Evolutionary conservation across 1,140 invertebrate genomes (phyloP), one percentile per base, ranked within the genome.

Genomic region (Drosophila kepulauana): DNA sequence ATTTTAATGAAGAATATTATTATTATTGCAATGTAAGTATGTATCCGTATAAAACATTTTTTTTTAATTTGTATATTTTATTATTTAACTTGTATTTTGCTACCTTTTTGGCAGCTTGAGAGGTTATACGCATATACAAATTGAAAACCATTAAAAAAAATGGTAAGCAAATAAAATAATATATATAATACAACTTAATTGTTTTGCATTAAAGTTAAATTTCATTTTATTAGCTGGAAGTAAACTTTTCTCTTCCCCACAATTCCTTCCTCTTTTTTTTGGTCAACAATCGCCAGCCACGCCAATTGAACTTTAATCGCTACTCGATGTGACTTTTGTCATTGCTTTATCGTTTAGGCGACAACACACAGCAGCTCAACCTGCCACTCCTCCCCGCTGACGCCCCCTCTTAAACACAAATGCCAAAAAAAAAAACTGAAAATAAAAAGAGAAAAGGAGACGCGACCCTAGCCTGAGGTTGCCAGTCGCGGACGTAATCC

Each of bases 271-370:
- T 43, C 46, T 54, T 45, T 35, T 28, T 48, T 45, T 25, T 25
- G 3, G 15, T 35, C 52, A 67, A 59, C 46, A 33, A 48, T 61
- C 64, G 71, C 57, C 35, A 15, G 80, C 72, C 70, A 88, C 70
- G 78, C 69, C 84, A 88, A 88, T 88, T 88, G 84, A 88, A 88
- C 84, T 88, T 88, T 88, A 88, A 88, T 88, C 84, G 84, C 57
- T 78, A 81, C 66, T 57, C 51, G 49, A 46, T 66, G 69, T 88
- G 84, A 88, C 85, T 88, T 88, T 88, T 87, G 84, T 79, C 79
- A 86, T 86, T 87, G 79, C 75, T 86, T 86, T 86, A 86, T 86
- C 82, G 82, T 86, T 86, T 82, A 77, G 82, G 82, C 75, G 82
- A 87, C 81, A 79, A 81, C 75, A 82, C 61, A 73, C 15, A 49